Percentiles rank a stretch among this genome's conserved stretches.
These are phyloP conservation scores for Champsocephalus gunnari DNA, from an alignment of 2,797 vertebrate genomes.

Conservation along the genomic window DNA sequence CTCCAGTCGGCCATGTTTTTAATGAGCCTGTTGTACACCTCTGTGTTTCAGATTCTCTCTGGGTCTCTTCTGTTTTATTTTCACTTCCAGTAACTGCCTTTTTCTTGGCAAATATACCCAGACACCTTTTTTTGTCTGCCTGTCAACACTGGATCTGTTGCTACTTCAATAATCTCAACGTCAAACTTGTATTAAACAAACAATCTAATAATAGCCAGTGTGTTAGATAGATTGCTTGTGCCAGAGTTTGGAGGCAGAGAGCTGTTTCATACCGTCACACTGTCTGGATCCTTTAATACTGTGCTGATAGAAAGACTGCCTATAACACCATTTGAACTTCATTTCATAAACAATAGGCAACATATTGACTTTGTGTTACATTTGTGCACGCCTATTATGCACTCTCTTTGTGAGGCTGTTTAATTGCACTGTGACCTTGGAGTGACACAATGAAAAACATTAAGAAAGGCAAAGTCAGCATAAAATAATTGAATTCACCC, in stretches of 20 bases:
- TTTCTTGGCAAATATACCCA: conserved; percentile 60
- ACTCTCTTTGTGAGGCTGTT: conserved; percentile 31
- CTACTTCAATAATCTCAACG: conserved; percentile 75
- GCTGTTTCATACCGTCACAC: conserved; percentile 58
- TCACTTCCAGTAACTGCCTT: conserved; percentile 55
- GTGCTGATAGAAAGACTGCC: conserved; percentile 52
- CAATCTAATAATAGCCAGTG: conserved; percentile 75
- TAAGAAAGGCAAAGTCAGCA: conserved; percentile 66
- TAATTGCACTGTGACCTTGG: conserved; percentile 61
- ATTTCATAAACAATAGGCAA: conserved; percentile 50
- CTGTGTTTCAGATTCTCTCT: conserved; percentile 40
- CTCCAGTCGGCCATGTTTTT: conserved; percentile 26
- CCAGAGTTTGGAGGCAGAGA: conserved; percentile 49
- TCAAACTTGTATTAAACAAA: conserved; percentile 71
- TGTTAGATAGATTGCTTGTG: conserved; percentile 55
- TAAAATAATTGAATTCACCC: conserved; percentile 62
- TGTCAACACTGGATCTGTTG: conserved; percentile 68
- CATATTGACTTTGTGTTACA: conserved; percentile 29
- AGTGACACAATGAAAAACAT: conserved; percentile 53
- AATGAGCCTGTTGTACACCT: conserved; percentile 23
- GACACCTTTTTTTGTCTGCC: conserved; percentile 53
- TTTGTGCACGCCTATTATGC: conserved; percentile 41
- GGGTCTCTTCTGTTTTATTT: conserved; percentile 50
- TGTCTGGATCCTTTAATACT: conserved; percentile 58
- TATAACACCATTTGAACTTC: conserved; percentile 48